Evolutionary conservation across 2,113 vertebrate genomes (phyloP).

Genomic region (Pontoporia blainvillei): DNA sequence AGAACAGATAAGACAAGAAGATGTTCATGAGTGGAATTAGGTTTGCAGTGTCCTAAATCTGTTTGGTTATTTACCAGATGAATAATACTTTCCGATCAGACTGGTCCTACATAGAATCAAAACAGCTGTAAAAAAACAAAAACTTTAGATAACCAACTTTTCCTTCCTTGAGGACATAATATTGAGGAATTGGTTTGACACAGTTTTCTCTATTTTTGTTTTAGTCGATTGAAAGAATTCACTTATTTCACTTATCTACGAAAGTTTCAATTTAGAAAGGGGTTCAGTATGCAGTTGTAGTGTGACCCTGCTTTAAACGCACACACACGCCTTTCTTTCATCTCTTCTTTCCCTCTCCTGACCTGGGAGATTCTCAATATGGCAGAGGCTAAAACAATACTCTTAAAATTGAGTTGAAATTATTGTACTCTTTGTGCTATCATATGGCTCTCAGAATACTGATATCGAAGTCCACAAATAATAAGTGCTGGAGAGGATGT

Average conservation of each 20-base stretch:
- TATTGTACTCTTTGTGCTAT: neutral
- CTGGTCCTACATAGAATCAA: neutral
- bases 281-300: neutral
- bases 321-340: neutral
- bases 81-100: neutral
- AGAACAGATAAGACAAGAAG: slow-evolving; percentile 41
- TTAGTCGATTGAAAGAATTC: neutral
- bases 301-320: neutral
- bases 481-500: neutral
- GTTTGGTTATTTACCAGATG: neutral
- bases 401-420: neutral
- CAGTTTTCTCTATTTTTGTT: slow-evolving; percentile 18
- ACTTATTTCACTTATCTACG: neutral
- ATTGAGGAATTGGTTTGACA: neutral
- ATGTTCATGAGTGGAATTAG: slow-evolving; percentile 12
- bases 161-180: neutral
- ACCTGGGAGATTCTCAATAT: neutral
- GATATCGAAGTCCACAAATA: neutral
- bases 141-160: neutral
- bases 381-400: neutral
- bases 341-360: neutral
- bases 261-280: slow-evolving; percentile 12
- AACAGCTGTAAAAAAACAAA: neutral
- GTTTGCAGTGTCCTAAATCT: neutral
- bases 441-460: neutral